These are phyloP conservation scores for Epizoanthus stellaris DNA, from an alignment of 92 coral and sea anemone species.

Conservation along the genomic window DNA sequence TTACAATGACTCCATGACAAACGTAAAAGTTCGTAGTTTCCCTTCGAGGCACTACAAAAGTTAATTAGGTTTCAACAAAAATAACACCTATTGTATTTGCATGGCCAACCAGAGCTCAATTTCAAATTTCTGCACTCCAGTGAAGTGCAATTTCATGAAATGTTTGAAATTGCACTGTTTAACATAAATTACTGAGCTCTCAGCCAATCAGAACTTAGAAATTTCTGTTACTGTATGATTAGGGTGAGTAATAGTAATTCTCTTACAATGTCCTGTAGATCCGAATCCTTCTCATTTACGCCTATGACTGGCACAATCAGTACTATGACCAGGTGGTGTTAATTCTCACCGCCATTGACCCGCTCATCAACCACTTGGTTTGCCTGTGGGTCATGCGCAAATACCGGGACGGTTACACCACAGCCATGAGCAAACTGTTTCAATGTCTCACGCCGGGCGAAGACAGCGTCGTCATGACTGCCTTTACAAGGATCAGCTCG, in stretches of 20 bases:
- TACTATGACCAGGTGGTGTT: constrained; percentile 85
- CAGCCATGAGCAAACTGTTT: constrained; percentile 72
- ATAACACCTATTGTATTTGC: too few species aligned
- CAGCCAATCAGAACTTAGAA: too few species aligned
- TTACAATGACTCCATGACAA: too few species aligned
- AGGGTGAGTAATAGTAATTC: neutral
- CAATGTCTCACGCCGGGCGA: constrained; percentile 81
- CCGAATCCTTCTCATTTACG: constrained; percentile 77
- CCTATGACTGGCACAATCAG: constrained; percentile 79
- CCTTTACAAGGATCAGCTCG: constrained; percentile 82
- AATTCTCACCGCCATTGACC: constrained; percentile 80
- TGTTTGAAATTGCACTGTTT: too few species aligned
- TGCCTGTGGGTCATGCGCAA: constrained; percentile 88
- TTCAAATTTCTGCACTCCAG: too few species aligned
- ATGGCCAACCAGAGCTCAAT: too few species aligned
- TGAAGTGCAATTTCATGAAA: too few species aligned
- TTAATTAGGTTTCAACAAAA: too few species aligned
- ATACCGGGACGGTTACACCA: constrained; percentile 85
- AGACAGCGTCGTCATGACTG: constrained; percentile 81
- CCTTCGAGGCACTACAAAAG: too few species aligned
- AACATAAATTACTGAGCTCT: too few species aligned
- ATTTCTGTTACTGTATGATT: neutral
- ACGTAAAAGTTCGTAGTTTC: too few species aligned
- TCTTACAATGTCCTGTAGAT: constrained; percentile 43
- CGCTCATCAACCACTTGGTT: constrained; percentile 86